A percentile compares a stretch with the other conserved stretches of the same genome.
These are phyloP conservation scores for Premnoplex brunnescens DNA, from an alignment of 2,797 vertebrate genomes.

Conservation along the genomic window DNA sequence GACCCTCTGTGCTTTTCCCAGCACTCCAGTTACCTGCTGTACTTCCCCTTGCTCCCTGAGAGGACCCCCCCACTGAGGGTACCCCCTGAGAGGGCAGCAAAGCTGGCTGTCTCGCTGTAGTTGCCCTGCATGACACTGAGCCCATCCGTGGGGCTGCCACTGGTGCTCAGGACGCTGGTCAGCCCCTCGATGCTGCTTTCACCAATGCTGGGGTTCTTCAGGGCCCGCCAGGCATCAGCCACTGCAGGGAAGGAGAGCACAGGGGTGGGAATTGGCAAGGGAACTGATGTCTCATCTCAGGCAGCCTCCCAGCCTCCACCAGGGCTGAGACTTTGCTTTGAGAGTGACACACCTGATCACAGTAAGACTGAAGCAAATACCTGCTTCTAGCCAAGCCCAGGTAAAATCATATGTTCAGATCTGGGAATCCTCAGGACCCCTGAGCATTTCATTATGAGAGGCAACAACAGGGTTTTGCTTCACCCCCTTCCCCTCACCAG, in stretches of 20 bases:
- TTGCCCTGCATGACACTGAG: constrained; percentile 85
- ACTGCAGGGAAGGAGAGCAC: constrained; percentile 57
- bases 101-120: constrained; percentile 86
- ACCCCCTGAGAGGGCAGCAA: constrained; percentile 90
- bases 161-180: constrained; percentile 94
- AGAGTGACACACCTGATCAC: not conserved
- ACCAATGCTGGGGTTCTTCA: constrained; percentile 95
- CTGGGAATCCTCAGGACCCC: not conserved
- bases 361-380: not conserved
- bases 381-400: constrained; percentile 2
- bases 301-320: not conserved
- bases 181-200: constrained; percentile 96
- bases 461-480: not conserved
- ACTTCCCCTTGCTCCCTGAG: constrained; percentile 87
- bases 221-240: constrained; percentile 95
- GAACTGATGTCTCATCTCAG: accelerated
- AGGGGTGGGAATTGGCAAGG: constrained; percentile 9
- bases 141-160: constrained; percentile 86
- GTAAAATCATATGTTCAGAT: not conserved
- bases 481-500: not conserved
- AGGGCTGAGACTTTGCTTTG: not conserved
- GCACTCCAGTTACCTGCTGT: constrained; percentile 83
- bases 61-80: constrained; percentile 82
- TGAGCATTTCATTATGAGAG: accelerated
- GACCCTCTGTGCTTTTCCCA: not conserved